phyloP scores from a whole-genome alignment of 30 jellyfish, hydroid and myxozoan genomes.

The Rhopilema esculentum region DNA sequence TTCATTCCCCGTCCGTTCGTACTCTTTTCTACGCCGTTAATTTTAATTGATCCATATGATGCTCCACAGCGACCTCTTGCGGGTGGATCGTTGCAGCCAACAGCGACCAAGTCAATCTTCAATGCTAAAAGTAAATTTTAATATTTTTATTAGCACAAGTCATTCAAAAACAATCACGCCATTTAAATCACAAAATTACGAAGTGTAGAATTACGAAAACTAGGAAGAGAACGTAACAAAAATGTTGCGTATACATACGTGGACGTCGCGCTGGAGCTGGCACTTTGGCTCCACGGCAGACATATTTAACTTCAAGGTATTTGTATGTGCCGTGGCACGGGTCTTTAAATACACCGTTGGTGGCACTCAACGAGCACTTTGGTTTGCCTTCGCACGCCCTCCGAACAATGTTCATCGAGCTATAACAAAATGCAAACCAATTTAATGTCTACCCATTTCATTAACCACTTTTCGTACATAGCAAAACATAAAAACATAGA shows the following conservation, averaged over 20 bases:
- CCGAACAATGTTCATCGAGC: conserved; percentile 44
- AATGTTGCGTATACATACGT: conserved; percentile 31
- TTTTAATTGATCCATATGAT: conserved; percentile 62
- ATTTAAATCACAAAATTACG: too few species aligned
- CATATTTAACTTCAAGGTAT: conserved; percentile 66
- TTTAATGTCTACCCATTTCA: neutral
- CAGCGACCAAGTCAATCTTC: conserved; percentile 58
- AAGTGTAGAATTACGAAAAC: too few species aligned
- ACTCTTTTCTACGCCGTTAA: conserved; percentile 70
- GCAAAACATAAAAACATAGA: too few species aligned
- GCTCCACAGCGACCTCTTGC: conserved; percentile 73
- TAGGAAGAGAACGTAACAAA: too few species aligned
- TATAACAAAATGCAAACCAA: neutral
- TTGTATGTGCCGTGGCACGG: conserved; percentile 75
- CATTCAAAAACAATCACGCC: too few species aligned
- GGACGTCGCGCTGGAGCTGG: conserved; percentile 55
- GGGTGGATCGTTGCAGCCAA: conserved; percentile 75
- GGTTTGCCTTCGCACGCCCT: conserved; percentile 57
- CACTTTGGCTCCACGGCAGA: conserved; percentile 60
- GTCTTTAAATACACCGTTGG: conserved; percentile 59
- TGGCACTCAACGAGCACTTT: conserved; percentile 31
- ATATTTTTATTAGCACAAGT: neutral
- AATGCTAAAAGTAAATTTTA: conserved; percentile 13
- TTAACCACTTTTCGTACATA: neutral
- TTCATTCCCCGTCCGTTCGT: conserved; percentile 63